Conservation (phyloP, 2,888 invertebrate genomes). For the Aporophyla nigra region DNA sequence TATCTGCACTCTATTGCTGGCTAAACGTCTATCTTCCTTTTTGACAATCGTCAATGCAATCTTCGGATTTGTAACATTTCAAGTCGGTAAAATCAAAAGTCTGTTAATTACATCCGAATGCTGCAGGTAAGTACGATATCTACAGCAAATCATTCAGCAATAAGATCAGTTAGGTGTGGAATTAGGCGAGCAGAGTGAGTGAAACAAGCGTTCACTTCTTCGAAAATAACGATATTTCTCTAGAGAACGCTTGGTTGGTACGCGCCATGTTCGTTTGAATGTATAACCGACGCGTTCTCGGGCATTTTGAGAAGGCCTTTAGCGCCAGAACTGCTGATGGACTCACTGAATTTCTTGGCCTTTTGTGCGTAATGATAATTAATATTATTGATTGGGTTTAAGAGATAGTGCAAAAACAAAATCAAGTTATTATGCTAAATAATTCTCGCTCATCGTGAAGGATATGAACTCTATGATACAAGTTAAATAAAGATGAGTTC, state of each 20-base stretch:
- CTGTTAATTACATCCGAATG: neutral
- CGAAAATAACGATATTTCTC: conserved; percentile 34
- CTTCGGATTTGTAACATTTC: neutral
- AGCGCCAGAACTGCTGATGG: neutral
- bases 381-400: neutral
- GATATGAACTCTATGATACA: neutral
- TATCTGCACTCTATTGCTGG: neutral
- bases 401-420: neutral
- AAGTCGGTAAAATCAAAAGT: neutral
- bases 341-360: conserved; percentile 12
- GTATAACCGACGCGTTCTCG: conserved; percentile 36
- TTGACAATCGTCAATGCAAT: neutral
- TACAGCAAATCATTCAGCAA: neutral
- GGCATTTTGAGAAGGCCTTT: conserved; percentile 23
- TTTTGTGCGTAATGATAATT: neutral
- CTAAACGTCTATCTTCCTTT: neutral
- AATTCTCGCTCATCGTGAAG: neutral
- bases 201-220: conserved; percentile 10
- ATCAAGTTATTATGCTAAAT: neutral
- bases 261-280: conserved; percentile 44
- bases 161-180: neutral
- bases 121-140: conserved; percentile 1
- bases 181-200: conserved; percentile 9
- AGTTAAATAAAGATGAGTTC: neutral
- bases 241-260: conserved; percentile 10